These are phyloP conservation scores for Pseudochaenichthys georgianus DNA, from an alignment of 2,797 vertebrate species.

Conservation along the genomic window DNA sequence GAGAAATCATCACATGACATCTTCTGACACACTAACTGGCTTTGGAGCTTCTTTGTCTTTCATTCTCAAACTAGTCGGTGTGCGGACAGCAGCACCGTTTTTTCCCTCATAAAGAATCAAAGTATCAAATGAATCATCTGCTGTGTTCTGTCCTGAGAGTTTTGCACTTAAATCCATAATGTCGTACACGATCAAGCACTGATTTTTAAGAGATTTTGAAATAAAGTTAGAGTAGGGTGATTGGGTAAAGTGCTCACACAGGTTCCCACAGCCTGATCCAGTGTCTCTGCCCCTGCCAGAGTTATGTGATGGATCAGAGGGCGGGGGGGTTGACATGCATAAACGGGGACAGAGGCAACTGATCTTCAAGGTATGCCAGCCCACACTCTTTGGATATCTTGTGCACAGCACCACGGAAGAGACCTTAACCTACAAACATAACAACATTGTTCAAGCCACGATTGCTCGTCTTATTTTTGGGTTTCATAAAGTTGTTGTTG, in stretches of 20 bases:
- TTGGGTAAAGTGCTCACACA: conserved; percentile 55
- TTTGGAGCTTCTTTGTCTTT: conserved; percentile 9
- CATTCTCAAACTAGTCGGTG: background rate
- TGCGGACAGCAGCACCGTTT: background rate
- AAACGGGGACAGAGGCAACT: conserved; percentile 71
- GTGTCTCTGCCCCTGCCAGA: conserved; percentile 78
- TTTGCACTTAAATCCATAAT: background rate
- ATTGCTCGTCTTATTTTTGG: conserved; percentile 53
- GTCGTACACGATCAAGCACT: background rate
- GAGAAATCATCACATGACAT: conserved; percentile 12
- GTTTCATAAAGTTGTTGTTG: conserved; percentile 44
- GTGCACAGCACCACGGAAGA: conserved; percentile 58
- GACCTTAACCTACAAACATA: conserved; percentile 65
- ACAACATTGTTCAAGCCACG: conserved; percentile 61
- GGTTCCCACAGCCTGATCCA: conserved; percentile 82
- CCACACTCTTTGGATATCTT: conserved; percentile 66
- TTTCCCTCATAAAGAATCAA: background rate
- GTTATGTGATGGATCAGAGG: conserved; percentile 72
- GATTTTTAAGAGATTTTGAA: conserved; percentile 42
- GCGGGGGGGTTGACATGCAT: conserved; percentile 66
- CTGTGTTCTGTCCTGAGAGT: background rate
- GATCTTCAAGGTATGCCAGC: conserved; percentile 79
- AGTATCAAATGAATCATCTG: background rate
- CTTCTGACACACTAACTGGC: conserved; percentile 14
- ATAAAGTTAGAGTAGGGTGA: conserved; percentile 38